These are phyloP conservation scores for Cyclargus thomasi DNA, from an alignment of 1,140 invertebrate species.

Conservation along the genomic window DNA sequence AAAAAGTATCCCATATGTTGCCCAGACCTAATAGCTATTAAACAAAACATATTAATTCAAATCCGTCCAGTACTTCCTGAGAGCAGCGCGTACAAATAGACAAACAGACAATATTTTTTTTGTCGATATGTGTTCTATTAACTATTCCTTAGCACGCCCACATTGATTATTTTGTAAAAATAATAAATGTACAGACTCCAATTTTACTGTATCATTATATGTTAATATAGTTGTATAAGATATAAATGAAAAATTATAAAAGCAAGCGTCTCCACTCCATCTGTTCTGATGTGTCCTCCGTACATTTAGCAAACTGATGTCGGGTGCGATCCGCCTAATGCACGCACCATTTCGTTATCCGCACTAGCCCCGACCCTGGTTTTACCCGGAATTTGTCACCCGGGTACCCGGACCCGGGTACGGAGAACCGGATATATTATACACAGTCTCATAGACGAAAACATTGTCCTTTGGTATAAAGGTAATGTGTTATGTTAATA, in stretches of 20 bases:
- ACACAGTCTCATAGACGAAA: not conserved
- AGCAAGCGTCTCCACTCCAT: conserved; percentile 21
- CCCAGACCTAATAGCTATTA: no score
- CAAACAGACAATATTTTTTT: no score
- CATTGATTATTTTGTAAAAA: no score
- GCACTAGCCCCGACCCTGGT: not conserved
- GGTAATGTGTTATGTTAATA: not conserved
- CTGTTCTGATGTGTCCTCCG: conserved; percentile 44
- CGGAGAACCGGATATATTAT: not conserved
- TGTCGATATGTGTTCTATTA: no score
- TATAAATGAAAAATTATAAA: not conserved
- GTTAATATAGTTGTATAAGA: not conserved
- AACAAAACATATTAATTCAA: no score
- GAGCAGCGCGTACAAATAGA: no score
- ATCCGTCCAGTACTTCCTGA: no score
- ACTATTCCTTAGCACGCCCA: no score
- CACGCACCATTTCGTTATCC: conserved; percentile 35
- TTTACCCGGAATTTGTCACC: not conserved
- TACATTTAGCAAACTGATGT: conserved; percentile 49
- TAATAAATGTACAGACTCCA: no score
- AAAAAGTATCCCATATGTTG: no score
- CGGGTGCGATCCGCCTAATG: conserved; percentile 43
- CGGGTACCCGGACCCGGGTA: not conserved
- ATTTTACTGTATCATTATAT: no score
- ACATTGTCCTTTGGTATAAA: not conserved